Base-by-base conservation (phyloP, 2,113 vertebrate species). In the Circaetus cinerascens region DNA sequence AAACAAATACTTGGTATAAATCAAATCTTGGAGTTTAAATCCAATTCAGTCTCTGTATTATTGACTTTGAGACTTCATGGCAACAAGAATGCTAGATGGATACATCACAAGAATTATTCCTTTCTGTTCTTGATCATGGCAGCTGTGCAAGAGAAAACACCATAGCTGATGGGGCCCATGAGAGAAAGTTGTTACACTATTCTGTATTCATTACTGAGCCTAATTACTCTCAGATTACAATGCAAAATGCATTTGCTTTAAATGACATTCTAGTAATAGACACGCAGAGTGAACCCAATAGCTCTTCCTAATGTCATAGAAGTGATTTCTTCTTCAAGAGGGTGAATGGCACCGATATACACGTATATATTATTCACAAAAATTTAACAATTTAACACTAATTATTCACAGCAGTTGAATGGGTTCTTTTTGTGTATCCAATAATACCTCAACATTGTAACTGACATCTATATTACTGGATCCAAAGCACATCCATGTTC, bases 211-310 rank as follows among this genome's bases (percentile, higher is more conserved):
- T 96, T 97, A 88, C 55, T 23, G 73, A 84, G 76, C 72, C 50
- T 95, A 94, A 96, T 95, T 92, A 66, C 55, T 93, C 77, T 79
- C 79, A 78, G 82, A 95, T 92, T 96, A 93, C 94, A 94, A 95
- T 93, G 88, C 82, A 90, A 77, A 97, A 88, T 56, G 86, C 77
- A 85, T 90, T 79, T 95, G 72, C 68, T 92, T 93, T 67, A 84
- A 76, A 94, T 88, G 90, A 80, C 94, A 86, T 88, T 78, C 92
- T 80, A 59, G 75, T 46, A 92, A 96, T 59, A 94, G 85, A 63
- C 67, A 80, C 0, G 16, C 48, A 57, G 82, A 67, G 38, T 86
- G 55, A 96, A 90, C 63, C 48, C 83, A 95, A 90, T 46, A 68
- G 45, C 74, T 91, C 45, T 53, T 88, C 27, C 41, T 94, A 90